Conservation (phyloP, 2,888 invertebrate species). For the Hanleya hanleyi region DNA sequence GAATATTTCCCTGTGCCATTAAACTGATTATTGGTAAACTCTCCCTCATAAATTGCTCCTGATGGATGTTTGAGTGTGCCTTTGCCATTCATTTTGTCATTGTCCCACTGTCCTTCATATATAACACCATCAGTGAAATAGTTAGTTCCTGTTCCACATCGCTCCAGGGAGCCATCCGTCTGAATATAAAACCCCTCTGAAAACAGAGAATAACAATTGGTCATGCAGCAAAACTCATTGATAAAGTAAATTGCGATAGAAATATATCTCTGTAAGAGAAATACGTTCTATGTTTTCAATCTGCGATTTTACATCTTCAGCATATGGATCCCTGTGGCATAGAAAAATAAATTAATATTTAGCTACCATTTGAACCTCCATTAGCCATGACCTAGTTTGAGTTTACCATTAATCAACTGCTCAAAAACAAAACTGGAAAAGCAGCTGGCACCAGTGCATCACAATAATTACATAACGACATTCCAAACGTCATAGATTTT, state of each 20-base stretch:
- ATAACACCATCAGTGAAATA: constrained; percentile 60
- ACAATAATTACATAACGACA: too few relatives aligned
- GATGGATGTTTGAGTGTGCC: constrained; percentile 63
- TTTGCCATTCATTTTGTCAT: constrained; percentile 71
- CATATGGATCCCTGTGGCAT: too few relatives aligned
- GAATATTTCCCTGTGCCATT: constrained; percentile 69
- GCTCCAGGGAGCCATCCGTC: constrained; percentile 57
- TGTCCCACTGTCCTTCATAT: constrained; percentile 67
- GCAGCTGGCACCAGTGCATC: too few relatives aligned
- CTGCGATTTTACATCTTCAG: too few relatives aligned
- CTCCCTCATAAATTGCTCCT: constrained; percentile 67
- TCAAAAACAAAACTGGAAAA: too few relatives aligned
- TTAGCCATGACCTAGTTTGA: too few relatives aligned
- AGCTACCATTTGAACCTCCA: too few relatives aligned
- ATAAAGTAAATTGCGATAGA: neutral
- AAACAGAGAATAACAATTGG: constrained; percentile 11
- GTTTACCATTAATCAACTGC: too few relatives aligned
- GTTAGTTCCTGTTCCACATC: constrained; percentile 64
- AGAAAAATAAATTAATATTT: too few relatives aligned
- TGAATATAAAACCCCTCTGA: constrained; percentile 68
- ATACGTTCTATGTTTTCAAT: too few relatives aligned
- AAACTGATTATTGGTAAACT: constrained; percentile 70
- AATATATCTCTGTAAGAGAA: neutral
- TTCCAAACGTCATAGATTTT: too few relatives aligned
- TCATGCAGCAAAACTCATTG: neutral